A percentile compares a stretch with the other conserved stretches of the same genome.
Conservation (phyloP, 2,888 invertebrate genomes). For the Apamea sordens region DNA sequence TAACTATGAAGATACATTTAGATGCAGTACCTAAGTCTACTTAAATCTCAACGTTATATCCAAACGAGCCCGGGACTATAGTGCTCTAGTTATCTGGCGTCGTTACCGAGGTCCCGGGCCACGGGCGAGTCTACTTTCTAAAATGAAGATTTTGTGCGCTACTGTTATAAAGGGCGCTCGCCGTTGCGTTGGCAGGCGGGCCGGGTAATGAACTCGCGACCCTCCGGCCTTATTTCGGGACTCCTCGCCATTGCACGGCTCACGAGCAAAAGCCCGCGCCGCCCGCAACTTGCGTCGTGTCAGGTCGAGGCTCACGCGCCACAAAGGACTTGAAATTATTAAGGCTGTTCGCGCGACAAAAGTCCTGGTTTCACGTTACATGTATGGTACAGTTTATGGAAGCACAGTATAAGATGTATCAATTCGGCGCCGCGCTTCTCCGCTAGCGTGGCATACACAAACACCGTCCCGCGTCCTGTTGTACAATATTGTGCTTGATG, state of each 20-base stretch:
- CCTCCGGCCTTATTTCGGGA: neutral
- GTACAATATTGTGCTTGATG: too few species aligned
- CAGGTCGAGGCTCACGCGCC: too few species aligned
- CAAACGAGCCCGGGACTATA: slow-evolving; percentile 20
- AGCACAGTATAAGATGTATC: too few species aligned
- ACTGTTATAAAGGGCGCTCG: neutral
- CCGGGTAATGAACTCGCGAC: neutral
- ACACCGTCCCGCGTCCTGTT: too few species aligned
- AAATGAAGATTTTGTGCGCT: neutral
- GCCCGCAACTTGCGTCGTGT: too few species aligned
- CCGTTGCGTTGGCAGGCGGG: neutral
- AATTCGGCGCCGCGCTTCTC: too few species aligned
- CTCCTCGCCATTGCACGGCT: neutral
- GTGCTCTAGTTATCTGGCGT: slow-evolving; percentile 14
- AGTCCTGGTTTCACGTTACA: too few species aligned
- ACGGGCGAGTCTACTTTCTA: neutral
- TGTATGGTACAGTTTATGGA: too few species aligned
- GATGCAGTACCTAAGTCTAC: slow-evolving; percentile 23
- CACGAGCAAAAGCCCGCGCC: neutral
- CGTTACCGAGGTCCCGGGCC: slow-evolving; percentile 10
- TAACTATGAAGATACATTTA: neutral
- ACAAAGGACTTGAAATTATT: too few species aligned
- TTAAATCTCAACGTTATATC: slow-evolving; percentile 21
- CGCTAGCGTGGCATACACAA: too few species aligned
- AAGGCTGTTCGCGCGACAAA: too few species aligned